These are phyloP conservation scores for Nesogale talazaci DNA, from an alignment of 2,113 vertebrate genomes.

Conservation along the genomic window DNA sequence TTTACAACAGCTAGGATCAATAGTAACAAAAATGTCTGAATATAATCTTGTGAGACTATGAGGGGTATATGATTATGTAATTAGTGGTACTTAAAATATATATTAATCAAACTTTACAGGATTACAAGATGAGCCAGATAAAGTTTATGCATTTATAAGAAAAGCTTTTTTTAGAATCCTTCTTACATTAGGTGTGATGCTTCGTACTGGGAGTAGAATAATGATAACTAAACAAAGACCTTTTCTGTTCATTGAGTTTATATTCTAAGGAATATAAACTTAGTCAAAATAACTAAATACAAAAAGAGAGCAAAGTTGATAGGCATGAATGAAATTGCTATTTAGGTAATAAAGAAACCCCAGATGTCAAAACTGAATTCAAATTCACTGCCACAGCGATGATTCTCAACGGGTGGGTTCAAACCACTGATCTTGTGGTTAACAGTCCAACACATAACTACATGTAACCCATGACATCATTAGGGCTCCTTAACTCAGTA, in stretches of 20 bases:
- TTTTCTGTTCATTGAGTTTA: neutral
- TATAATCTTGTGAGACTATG: neutral
- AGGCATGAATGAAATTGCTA: neutral
- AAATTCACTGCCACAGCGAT: too few relatives aligned
- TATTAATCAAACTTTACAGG: neutral
- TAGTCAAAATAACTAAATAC: neutral
- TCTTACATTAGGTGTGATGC: neutral
- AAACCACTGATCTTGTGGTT: too few relatives aligned
- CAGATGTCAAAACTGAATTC: too few relatives aligned
- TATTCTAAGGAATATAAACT: neutral
- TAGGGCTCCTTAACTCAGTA: neutral
- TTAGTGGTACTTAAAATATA: neutral
- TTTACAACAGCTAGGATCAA: neutral
- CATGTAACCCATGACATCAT: too few relatives aligned
- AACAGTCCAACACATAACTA: too few relatives aligned
- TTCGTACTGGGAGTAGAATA: neutral
- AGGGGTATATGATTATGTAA: neutral
- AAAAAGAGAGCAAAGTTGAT: neutral
- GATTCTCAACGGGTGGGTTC: too few relatives aligned
- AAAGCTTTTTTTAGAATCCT: neutral
- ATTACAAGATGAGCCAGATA: neutral
- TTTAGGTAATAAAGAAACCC: neutral
- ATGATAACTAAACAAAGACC: neutral
- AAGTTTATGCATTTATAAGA: neutral
- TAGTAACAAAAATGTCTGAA: neutral